A percentile compares a stretch with the other conserved stretches of the same genome.
phyloP scores from a whole-genome alignment of 2,888 invertebrate genomes.

The Spilarctia lutea region DNA sequence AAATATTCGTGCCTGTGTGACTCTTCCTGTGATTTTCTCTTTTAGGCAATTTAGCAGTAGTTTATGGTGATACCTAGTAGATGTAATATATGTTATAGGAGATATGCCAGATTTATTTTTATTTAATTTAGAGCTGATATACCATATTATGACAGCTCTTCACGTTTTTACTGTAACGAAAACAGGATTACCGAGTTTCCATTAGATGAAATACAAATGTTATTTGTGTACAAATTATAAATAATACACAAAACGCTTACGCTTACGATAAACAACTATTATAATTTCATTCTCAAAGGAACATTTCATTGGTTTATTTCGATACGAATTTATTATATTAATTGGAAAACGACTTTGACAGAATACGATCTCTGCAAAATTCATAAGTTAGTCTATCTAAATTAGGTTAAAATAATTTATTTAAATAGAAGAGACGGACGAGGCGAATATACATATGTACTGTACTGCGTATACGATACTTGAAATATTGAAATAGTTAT shows the following conservation, averaged over 20 bases:
- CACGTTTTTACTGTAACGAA: not conserved
- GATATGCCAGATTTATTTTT: not conserved
- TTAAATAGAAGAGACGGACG: not conserved
- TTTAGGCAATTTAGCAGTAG: not conserved
- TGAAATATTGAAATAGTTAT: not conserved
- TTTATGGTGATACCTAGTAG: not conserved
- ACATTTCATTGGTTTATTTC: not conserved
- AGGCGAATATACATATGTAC: not conserved
- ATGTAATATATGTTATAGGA: not conserved
- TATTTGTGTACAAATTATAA: not conserved
- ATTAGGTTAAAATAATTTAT: not conserved
- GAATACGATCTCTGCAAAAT: not conserved
- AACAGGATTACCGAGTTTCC: not conserved
- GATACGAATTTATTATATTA: not conserved
- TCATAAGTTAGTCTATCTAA: not conserved
- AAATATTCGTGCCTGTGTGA: not conserved
- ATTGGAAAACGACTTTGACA: not conserved
- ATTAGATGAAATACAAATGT: not conserved
- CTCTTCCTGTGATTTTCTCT: not conserved
- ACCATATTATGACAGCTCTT: not conserved
- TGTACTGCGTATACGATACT: not conserved
- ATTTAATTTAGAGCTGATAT: not conserved
- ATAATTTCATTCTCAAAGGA: not conserved
- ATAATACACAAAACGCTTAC: not conserved
- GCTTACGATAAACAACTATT: not conserved